Conservation (phyloP, 2,797 vertebrate genomes). For the Aplochiton taeniatus region DNA sequence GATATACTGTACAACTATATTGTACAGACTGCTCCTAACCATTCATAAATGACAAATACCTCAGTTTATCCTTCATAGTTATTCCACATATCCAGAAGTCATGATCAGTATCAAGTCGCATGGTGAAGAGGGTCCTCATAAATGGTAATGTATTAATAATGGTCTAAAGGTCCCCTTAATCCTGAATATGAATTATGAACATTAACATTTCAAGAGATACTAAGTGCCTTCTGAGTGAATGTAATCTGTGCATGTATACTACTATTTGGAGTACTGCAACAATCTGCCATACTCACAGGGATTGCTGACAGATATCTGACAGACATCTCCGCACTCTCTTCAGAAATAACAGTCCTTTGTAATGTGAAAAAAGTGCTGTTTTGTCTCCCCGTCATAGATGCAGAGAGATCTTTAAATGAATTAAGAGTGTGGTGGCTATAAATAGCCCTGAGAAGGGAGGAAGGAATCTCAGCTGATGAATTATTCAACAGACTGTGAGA, state of each 20-base stretch:
- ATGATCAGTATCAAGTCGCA: conserved; percentile 2
- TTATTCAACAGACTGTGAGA: conserved; percentile 34
- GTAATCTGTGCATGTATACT: conserved; percentile 9
- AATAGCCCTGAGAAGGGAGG: conserved; percentile 41
- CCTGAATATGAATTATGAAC: conserved; percentile 14
- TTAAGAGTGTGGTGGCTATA: conserved; percentile 41
- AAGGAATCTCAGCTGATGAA: conserved; percentile 40
- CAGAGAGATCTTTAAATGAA: conserved; percentile 35
- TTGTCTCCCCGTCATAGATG: background rate
- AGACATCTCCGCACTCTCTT: background rate
- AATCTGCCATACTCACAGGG: background rate
- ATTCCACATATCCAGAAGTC: background rate
- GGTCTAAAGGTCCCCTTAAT: conserved; percentile 2
- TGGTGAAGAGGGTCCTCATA: background rate
- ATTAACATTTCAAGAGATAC: conserved; percentile 4
- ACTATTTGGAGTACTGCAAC: background rate
- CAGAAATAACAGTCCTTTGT: conserved; percentile 1
- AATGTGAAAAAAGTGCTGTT: background rate
- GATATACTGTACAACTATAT: no score
- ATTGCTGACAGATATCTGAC: conserved; percentile 4
- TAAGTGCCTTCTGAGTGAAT: conserved; percentile 10
- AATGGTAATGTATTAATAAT: conserved; percentile 12
- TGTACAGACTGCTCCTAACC: no score
- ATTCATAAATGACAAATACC: background rate
- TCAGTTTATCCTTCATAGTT: background rate